Evolutionary conservation across 1,140 invertebrate species (phyloP).

Genomic region (Bombus picipes): DNA sequence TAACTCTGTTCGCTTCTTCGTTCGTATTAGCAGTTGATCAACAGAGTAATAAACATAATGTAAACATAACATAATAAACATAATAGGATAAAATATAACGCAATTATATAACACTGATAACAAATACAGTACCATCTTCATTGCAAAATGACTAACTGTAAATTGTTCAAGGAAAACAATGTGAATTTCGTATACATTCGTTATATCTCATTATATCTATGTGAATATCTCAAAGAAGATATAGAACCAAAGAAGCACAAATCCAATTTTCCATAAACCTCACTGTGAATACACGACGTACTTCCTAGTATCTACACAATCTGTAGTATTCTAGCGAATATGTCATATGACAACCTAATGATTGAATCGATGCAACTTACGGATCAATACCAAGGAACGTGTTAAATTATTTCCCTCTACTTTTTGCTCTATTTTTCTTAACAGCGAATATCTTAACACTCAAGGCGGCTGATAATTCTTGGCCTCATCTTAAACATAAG

Average conservation of each 20-base stretch:
- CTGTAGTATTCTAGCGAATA: too few species aligned
- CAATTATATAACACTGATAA: too few species aligned
- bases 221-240: too few species aligned
- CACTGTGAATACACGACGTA: too few species aligned
- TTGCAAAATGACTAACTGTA: neutral
- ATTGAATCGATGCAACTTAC: neutral
- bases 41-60: too few species aligned
- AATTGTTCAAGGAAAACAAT: neutral
- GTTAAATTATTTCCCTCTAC: neutral
- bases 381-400: too few species aligned
- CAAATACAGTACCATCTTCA: neutral
- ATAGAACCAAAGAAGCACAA: neutral
- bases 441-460: neutral
- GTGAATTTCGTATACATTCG: neutral
- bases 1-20: neutral
- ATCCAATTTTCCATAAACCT: neutral
- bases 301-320: too few species aligned
- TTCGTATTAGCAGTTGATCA: neutral
- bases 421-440: neutral
- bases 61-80: too few species aligned
- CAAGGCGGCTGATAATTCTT: neutral
- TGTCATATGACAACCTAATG: neutral
- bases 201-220: neutral
- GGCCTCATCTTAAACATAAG: conserved; percentile 4
- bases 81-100: too few species aligned